Conservation (phyloP, 1,140 invertebrate species). For the Physella acuta region DNA sequence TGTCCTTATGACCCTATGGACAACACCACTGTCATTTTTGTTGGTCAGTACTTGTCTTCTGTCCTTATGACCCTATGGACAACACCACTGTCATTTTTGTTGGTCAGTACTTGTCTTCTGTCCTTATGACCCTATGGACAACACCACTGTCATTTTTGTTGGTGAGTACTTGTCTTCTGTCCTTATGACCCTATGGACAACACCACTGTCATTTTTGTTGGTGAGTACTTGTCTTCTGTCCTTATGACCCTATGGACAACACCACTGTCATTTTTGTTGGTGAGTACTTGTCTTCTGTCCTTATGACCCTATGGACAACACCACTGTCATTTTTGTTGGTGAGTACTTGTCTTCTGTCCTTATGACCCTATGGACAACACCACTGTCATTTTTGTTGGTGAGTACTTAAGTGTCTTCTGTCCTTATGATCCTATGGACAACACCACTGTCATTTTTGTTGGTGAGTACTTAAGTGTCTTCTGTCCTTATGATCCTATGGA, state of each 20-base stretch:
- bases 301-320: slow-evolving; percentile 42
- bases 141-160: slow-evolving; percentile 40
- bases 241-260: slow-evolving; percentile 43
- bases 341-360: slow-evolving; percentile 39
- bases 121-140: slow-evolving; percentile 43
- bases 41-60: slow-evolving; percentile 39
- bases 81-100: slow-evolving; percentile 42
- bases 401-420: slow-evolving; percentile 34
- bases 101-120: slow-evolving; percentile 39
- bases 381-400: slow-evolving; percentile 41
- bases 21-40: slow-evolving; percentile 41
- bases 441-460: slow-evolving; percentile 38
- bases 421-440: slow-evolving; percentile 44
- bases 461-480: slow-evolving; percentile 33
- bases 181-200: slow-evolving; percentile 44
- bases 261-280: slow-evolving; percentile 40
- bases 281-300: slow-evolving; percentile 41
- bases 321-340: slow-evolving; percentile 41
- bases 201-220: slow-evolving; percentile 38
- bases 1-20: slow-evolving; percentile 44
- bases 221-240: slow-evolving; percentile 40
- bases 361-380: slow-evolving; percentile 43
- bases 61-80: slow-evolving; percentile 42
- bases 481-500: slow-evolving; percentile 44
- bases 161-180: slow-evolving; percentile 40